Evolutionary conservation across 2,888 invertebrate species (phyloP), one percentile per base, ranked within the genome.

Genomic region (Heliconius ismenius): DNA sequence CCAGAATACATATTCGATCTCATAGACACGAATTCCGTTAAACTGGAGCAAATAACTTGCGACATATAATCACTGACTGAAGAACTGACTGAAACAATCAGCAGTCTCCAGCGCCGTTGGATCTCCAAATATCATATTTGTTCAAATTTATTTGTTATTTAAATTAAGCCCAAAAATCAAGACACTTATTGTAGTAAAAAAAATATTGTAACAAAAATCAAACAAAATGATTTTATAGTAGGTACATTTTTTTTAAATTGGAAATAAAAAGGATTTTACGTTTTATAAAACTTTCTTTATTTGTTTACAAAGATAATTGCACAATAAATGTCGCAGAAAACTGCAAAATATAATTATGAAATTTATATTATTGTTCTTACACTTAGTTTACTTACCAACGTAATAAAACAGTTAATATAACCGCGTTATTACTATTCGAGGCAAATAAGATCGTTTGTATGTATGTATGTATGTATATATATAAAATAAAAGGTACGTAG

Each of bases 351-450:
- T 58, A 62, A 70, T 49, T 60, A 65, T 60, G 54, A 63, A 60
- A 63, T 49, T 67, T 67, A 69, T 32, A 62, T 63, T 69, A 63
- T 62, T 63, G 62, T 75, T 43, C 68, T 75, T 75, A 67, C 28
- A 69, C 68, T 36, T 75, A 63, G 43, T 63, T 74, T 76, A 79
- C 74, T 75, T 76, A 74, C 32, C 36, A 74, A 75, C n/a, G 73
- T 77, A 77, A 77, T 43, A 77, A 75, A 78, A 74, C 79, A 81
- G 80, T 80, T 80, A 81, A 81, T 79, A 81, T 80, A 81, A 80
- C 80, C 74, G 79, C 74, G 74, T 69, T 67, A 73, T 73, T 70
- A 76, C 62, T 76, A 79, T 70, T 62, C 70, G 77, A 76, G 69
- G 73, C 73, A 70, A 64, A 39, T 60, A n/a, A 58, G 62, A 58